Evolutionary conservation across 2,888 invertebrate species (phyloP).

Genomic region (Andricus curvator): DNA sequence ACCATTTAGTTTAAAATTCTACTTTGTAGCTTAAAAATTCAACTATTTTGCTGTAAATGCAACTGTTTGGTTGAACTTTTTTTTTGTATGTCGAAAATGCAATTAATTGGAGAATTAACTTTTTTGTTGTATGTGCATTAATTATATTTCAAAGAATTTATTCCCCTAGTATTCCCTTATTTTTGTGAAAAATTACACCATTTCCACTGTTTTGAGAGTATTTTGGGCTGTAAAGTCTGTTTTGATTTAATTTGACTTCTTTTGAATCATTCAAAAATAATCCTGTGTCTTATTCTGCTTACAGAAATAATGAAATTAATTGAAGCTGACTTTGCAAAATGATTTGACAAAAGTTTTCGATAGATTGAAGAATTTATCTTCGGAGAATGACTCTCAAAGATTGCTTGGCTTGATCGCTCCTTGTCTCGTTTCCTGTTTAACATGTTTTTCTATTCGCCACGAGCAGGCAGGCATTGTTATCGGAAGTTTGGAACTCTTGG

Average conservation of each 20-base stretch:
- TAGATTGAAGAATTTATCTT: not conserved
- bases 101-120: too few species aligned
- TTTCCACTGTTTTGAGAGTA: too few species aligned
- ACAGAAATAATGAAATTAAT: not conserved
- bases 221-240: too few species aligned
- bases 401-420: slow-evolving; percentile 37
- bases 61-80: too few species aligned
- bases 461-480: slow-evolving; percentile 28
- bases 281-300: not conserved
- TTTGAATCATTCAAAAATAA: not conserved
- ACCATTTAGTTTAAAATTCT: too few species aligned
- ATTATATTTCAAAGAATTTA: too few species aligned
- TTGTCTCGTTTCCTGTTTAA: slow-evolving; percentile 38
- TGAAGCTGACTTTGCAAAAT: not conserved
- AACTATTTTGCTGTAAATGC: too few species aligned
- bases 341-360: not conserved
- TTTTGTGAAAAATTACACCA: too few species aligned
- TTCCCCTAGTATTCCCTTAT: too few species aligned
- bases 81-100: too few species aligned
- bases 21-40: too few species aligned
- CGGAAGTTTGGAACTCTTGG: slow-evolving; percentile 38
- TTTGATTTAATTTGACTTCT: not conserved
- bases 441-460: slow-evolving; percentile 6
- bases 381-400: not conserved
- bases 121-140: too few species aligned